phyloP scores from a whole-genome alignment of 2,113 vertebrate genomes.

The Dolichotis patagonum region DNA sequence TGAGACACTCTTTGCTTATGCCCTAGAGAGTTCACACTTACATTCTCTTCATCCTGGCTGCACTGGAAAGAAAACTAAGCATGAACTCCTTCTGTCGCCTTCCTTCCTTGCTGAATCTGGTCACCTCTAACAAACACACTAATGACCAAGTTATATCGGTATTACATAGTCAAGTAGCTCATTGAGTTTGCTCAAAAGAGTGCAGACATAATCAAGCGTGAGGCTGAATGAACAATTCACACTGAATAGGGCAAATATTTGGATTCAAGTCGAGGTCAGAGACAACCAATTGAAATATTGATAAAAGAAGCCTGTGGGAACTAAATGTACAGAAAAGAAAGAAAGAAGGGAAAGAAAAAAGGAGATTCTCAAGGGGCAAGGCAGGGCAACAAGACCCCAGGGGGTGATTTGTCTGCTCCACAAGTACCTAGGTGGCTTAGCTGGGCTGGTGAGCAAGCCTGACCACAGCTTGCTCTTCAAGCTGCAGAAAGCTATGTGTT shows the following conservation, averaged over 20 bases:
- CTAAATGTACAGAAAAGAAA: constrained; percentile 81
- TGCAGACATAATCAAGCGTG: constrained; percentile 79
- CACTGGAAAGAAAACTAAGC: neutral
- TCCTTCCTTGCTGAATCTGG: neutral
- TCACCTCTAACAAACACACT: constrained; percentile 62
- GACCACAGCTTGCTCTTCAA: neutral
- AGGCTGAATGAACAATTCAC: constrained; percentile 79
- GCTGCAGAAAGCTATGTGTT: neutral
- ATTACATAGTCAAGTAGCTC: constrained; percentile 81
- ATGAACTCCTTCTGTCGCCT: neutral
- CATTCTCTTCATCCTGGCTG: neutral
- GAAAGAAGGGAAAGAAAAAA: constrained; percentile 42
- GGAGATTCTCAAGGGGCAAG: constrained; percentile 65
- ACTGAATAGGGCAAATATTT: constrained; percentile 87
- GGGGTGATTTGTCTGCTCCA: neutral
- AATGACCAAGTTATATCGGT: constrained; percentile 67
- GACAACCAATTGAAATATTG: constrained; percentile 80
- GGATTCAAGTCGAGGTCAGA: constrained; percentile 84
- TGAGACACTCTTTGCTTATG: neutral
- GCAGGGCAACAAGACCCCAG: constrained; percentile 28
- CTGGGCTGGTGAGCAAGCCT: neutral
- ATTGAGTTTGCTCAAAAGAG: constrained; percentile 80
- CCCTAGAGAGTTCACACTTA: neutral
- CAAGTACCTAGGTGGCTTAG: neutral
- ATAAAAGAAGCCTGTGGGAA: constrained; percentile 86